These are phyloP conservation scores for Nerophis lumbriciformis DNA, from an alignment of 2,113 vertebrate species.

Conservation along the genomic window DNA sequence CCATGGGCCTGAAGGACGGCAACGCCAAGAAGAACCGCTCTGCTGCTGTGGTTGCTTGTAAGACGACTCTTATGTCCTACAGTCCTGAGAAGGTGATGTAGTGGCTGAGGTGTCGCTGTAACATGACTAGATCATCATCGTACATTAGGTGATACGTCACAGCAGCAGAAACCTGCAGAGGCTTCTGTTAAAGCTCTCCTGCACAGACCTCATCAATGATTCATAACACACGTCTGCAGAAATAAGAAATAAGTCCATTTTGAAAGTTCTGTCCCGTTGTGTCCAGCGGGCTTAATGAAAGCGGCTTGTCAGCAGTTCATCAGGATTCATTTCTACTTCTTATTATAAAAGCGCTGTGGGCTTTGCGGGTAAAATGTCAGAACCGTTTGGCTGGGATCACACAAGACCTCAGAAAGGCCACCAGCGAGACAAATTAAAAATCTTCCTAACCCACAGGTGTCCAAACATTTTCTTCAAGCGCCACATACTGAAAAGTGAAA, in stretches of 20 bases:
- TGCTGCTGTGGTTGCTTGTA: slow-evolving; percentile 80
- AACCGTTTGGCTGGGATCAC: slow-evolving; percentile 11
- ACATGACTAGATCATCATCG: not conserved
- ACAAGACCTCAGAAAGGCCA: not conserved
- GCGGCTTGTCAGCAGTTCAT: slow-evolving; percentile 30
- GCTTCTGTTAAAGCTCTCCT: slow-evolving; percentile 59
- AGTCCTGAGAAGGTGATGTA: not conserved
- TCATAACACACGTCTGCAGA: slow-evolving; percentile 48
- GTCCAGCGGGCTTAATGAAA: slow-evolving; percentile 47
- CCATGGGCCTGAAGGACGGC: slow-evolving; percentile 73
- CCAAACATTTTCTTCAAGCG: no score
- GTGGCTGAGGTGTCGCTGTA: no score
- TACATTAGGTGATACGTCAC: not conserved
- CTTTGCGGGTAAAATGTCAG: slow-evolving; percentile 1
- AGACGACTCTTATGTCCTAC: slow-evolving; percentile 26
- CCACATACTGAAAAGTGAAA: no score
- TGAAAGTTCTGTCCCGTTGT: slow-evolving; percentile 41
- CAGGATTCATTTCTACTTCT: slow-evolving; percentile 43
- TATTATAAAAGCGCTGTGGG: slow-evolving; percentile 36
- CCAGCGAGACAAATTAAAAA: not conserved
- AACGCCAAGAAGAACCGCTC: slow-evolving; percentile 85
- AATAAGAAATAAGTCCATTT: slow-evolving; percentile 49
- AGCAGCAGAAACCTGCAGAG: slow-evolving; percentile 42
- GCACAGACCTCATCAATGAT: slow-evolving; percentile 59
- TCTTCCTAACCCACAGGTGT: no score